Percentiles rank a stretch among this genome's conserved stretches.
These are phyloP conservation scores for Cotesia vestalis DNA, from an alignment of 1,140 invertebrate genomes.

Conservation along the genomic window DNA sequence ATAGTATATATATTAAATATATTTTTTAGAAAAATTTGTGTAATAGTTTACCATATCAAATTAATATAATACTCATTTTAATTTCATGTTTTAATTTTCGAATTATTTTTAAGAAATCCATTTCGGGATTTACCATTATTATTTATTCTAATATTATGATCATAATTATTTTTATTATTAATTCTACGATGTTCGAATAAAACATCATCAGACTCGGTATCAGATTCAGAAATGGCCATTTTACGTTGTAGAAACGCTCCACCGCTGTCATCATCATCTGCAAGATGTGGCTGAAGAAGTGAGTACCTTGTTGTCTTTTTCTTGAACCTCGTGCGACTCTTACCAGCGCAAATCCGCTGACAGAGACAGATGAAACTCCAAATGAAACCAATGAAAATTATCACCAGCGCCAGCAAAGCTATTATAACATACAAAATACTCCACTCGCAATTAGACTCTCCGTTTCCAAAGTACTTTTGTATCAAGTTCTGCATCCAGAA, in stretches of 20 bases:
- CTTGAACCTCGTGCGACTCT: slow-evolving; percentile 53
- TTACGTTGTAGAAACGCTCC: slow-evolving; percentile 58
- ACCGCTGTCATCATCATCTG: slow-evolving; percentile 56
- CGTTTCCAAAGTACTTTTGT: slow-evolving; percentile 70
- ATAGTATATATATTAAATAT: neutral
- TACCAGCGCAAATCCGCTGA: slow-evolving; percentile 67
- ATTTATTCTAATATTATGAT: slow-evolving; percentile 45
- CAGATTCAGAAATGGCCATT: slow-evolving; percentile 61
- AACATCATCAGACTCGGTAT: slow-evolving; percentile 62
- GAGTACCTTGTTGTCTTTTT: slow-evolving; percentile 61
- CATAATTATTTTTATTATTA: slow-evolving; percentile 45
- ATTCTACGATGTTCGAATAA: slow-evolving; percentile 60
- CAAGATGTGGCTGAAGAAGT: slow-evolving; percentile 56
- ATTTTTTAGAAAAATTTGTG: neutral
- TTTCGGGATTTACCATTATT: slow-evolving; percentile 60
- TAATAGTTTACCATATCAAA: neutral
- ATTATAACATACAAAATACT: slow-evolving; percentile 88
- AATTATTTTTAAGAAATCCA: slow-evolving; percentile 55
- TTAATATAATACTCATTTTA: neutral
- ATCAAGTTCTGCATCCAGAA: slow-evolving; percentile 93
- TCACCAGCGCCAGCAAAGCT: slow-evolving; percentile 72
- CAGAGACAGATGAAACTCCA: slow-evolving; percentile 79
- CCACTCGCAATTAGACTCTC: slow-evolving; percentile 86
- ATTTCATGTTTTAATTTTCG: slow-evolving; percentile 57
- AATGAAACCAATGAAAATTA: slow-evolving; percentile 72